A percentile compares a stretch with the other conserved stretches of the same genome.
These are phyloP conservation scores for Ceratosolen fusciceps DNA, from an alignment of 1,140 invertebrate genomes.

Conservation along the genomic window DNA sequence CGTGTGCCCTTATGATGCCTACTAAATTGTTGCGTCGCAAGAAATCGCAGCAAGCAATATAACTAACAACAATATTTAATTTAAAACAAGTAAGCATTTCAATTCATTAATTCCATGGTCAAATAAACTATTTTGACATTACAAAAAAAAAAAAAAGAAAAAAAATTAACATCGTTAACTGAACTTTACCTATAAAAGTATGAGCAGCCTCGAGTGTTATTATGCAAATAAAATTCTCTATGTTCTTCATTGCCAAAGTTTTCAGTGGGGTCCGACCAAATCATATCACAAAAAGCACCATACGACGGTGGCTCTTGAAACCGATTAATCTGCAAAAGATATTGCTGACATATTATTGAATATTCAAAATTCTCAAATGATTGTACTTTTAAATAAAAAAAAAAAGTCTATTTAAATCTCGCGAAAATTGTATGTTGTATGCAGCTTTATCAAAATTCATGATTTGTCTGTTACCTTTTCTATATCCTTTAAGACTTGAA, in stretches of 20 bases:
- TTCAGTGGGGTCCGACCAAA: slow-evolving; percentile 99
- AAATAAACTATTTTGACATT: too few species aligned
- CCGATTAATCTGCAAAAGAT: slow-evolving; percentile 90
- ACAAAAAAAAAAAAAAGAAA: slow-evolving; percentile 1
- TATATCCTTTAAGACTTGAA: slow-evolving; percentile 99
- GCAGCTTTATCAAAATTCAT: too few species aligned
- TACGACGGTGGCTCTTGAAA: slow-evolving; percentile 99
- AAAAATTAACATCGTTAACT: neutral
- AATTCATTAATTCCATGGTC: neutral
- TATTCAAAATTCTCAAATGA: too few species aligned
- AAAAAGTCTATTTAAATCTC: too few species aligned
- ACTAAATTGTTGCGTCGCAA: slow-evolving; percentile 99
- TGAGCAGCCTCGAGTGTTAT: slow-evolving; percentile 99
- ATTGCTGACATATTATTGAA: neutral
- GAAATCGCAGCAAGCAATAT: slow-evolving; percentile 99
- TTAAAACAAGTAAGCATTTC: neutral
- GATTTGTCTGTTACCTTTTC: slow-evolving; percentile 79
- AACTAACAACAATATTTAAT: slow-evolving; percentile 78
- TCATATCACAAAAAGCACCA: slow-evolving; percentile 99
- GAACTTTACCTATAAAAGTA: slow-evolving; percentile 94
- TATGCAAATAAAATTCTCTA: slow-evolving; percentile 99
- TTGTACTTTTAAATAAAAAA: too few species aligned
- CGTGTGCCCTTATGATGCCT: slow-evolving; percentile 99
- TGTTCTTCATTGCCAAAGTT: slow-evolving; percentile 99
- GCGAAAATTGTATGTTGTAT: too few species aligned